phyloP scores from a whole-genome alignment of 2,888 invertebrate genomes.

The Entomobrya proxima region DNA sequence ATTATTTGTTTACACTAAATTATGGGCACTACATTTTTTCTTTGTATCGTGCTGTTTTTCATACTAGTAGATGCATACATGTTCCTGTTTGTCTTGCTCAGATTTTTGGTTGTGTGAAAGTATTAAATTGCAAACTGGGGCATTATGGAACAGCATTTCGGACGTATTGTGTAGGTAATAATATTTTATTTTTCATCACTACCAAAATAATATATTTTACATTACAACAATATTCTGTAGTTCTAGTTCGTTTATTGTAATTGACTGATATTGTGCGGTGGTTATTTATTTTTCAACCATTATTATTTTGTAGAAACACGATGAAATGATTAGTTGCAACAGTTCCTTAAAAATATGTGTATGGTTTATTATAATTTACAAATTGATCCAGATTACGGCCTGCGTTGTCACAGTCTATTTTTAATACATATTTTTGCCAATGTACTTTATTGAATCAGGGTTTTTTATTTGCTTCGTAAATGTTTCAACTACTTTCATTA shows the following conservation, averaged over 20 bases:
- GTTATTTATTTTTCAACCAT: neutral
- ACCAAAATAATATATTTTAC: conserved; percentile 39
- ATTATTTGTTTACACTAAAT: conserved; percentile 4
- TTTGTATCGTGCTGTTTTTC: conserved; percentile 48
- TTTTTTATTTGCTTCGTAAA: neutral
- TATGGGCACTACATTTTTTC: conserved; percentile 34
- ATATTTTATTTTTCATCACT: conserved; percentile 23
- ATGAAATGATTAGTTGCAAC: too few relatives aligned
- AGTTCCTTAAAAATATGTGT: too few relatives aligned
- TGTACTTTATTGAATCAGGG: neutral
- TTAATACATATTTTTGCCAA: conserved; percentile 8
- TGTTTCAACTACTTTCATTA: neutral
- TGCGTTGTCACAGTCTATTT: conserved; percentile 37
- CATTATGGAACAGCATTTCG: neutral
- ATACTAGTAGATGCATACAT: conserved; percentile 51
- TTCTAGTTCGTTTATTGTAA: neutral
- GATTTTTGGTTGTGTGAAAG: neutral
- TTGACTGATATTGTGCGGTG: conserved; percentile 13
- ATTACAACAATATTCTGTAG: neutral
- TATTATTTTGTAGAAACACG: too few relatives aligned
- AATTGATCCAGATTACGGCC: conserved; percentile 40
- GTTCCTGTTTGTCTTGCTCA: conserved; percentile 35
- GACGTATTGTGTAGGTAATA: too few relatives aligned
- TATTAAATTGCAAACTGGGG: neutral
- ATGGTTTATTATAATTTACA: too few relatives aligned